These are phyloP conservation scores for Notothenia coriiceps DNA, from an alignment of 2,113 vertebrate genomes.

Conservation along the genomic window DNA sequence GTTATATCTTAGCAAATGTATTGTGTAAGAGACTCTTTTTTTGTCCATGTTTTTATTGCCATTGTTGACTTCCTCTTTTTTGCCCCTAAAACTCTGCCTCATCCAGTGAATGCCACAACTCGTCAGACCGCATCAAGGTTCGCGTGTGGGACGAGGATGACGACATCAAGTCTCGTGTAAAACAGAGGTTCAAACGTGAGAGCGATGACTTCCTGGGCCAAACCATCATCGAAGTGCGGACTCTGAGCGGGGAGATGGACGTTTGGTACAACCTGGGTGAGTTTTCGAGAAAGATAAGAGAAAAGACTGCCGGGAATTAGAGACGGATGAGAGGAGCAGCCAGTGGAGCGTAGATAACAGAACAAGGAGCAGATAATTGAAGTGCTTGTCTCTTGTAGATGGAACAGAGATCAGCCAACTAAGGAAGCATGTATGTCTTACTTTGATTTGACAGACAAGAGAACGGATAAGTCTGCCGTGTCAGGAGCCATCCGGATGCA, in stretches of 20 bases:
- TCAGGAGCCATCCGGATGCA: conserved; percentile 97
- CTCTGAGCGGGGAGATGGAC: conserved; percentile 98
- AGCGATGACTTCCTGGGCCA: conserved; percentile 97
- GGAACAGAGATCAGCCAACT: conserved; percentile 20
- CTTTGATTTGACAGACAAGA: conserved; percentile 88
- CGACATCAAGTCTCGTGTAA: conserved; percentile 97
- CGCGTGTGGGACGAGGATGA: conserved; percentile 98
- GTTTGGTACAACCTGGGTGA: conserved; percentile 99
- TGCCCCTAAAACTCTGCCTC: conserved; percentile 1
- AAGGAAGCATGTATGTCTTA: conserved; percentile 43
- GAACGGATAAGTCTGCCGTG: conserved; percentile 97
- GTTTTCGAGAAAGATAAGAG: conserved; percentile 47
- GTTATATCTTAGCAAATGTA: background rate
- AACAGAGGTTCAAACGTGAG: conserved; percentile 96
- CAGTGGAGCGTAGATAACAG: conserved; percentile 23
- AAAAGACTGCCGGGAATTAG: conserved; percentile 19
- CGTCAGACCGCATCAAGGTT: conserved; percentile 97
- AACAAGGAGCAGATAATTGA: conserved; percentile 25
- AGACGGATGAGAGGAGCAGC: conserved; percentile 20
- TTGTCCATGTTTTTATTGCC: background rate
- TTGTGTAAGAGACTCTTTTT: too few species aligned
- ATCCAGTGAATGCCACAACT: conserved; percentile 97
- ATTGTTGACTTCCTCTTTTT: background rate
- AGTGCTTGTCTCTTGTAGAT: conserved; percentile 36
- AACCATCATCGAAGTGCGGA: conserved; percentile 98